Conservation (phyloP, 2,113 vertebrate species). For the Accipiter cooperii region DNA sequence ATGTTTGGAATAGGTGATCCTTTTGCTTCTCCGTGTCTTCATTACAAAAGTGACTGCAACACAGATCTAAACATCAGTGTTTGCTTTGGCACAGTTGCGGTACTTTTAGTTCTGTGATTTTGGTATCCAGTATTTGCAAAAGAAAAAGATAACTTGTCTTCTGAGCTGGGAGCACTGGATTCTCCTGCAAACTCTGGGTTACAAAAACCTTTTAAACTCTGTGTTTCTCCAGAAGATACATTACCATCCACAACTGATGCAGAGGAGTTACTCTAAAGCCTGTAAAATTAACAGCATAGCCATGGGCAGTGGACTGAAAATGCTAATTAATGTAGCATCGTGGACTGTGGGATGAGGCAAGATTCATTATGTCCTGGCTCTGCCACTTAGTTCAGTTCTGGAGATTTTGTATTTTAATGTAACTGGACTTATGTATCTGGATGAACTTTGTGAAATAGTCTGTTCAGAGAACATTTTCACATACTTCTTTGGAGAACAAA, state of each 20-base stretch:
- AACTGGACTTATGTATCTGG: neutral
- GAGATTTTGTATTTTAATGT: slow-evolving; percentile 13
- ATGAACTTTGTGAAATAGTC: neutral
- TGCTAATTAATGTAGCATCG: slow-evolving; percentile 18
- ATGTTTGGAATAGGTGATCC: neutral
- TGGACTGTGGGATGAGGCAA: slow-evolving; percentile 42
- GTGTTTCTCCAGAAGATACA: neutral
- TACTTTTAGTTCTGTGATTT: neutral
- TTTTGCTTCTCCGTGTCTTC: neutral
- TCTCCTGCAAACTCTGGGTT: neutral
- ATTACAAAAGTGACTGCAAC: neutral
- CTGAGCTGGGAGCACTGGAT: neutral
- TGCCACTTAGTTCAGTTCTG: neutral
- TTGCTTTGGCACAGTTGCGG: neutral
- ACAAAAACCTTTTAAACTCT: neutral
- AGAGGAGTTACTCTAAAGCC: slow-evolving; percentile 46
- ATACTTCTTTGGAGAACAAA: neutral
- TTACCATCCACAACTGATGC: neutral
- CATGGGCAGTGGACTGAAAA: slow-evolving; percentile 29
- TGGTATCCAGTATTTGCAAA: neutral
- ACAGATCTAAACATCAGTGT: neutral
- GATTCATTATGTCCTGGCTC: slow-evolving; percentile 29
- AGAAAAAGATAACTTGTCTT: neutral
- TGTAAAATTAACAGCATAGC: slow-evolving; percentile 40
- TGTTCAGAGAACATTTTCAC: neutral